Conservation (phyloP, 2,888 invertebrate species). For the Eupsilia transversa region DNA sequence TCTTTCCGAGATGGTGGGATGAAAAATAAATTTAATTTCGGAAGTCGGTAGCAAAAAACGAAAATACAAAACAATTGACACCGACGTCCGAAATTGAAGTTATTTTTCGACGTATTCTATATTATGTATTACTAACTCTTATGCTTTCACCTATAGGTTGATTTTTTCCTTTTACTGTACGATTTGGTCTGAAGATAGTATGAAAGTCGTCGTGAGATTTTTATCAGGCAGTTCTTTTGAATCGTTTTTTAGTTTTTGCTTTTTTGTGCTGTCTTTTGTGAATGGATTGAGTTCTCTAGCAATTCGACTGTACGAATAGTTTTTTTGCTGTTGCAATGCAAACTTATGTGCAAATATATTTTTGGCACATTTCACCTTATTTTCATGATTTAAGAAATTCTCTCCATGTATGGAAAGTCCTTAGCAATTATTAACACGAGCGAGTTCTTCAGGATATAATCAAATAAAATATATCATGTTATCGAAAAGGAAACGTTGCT, state of each 20-base stretch:
- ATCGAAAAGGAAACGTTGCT: too few relatives aligned
- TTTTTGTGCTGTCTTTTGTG: conserved; percentile 2
- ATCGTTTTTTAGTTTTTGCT: neutral
- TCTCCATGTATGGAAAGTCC: too few relatives aligned
- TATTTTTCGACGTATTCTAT: conserved; percentile 4
- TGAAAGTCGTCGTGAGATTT: conserved; percentile 33
- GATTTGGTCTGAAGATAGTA: conserved; percentile 10
- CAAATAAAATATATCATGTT: too few relatives aligned
- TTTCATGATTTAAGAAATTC: neutral
- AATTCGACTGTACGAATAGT: neutral
- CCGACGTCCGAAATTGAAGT: neutral
- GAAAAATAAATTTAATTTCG: neutral
- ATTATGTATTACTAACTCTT: conserved; percentile 1
- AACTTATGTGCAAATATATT: neutral
- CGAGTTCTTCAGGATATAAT: too few relatives aligned
- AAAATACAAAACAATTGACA: neutral
- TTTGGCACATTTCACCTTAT: neutral
- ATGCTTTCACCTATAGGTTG: conserved; percentile 31
- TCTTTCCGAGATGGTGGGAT: too few relatives aligned
- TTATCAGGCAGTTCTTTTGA: conserved; percentile 28
- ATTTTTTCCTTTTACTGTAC: conserved; percentile 7
- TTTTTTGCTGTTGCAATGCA: neutral
- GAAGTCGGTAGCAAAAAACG: neutral
- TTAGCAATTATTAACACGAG: too few relatives aligned
- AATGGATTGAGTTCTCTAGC: conserved; percentile 21